A percentile compares a stretch with the other conserved stretches of the same genome.
phyloP scores from a whole-genome alignment of 2,797 vertebrate genomes.

The Euthynnus affinis region DNA sequence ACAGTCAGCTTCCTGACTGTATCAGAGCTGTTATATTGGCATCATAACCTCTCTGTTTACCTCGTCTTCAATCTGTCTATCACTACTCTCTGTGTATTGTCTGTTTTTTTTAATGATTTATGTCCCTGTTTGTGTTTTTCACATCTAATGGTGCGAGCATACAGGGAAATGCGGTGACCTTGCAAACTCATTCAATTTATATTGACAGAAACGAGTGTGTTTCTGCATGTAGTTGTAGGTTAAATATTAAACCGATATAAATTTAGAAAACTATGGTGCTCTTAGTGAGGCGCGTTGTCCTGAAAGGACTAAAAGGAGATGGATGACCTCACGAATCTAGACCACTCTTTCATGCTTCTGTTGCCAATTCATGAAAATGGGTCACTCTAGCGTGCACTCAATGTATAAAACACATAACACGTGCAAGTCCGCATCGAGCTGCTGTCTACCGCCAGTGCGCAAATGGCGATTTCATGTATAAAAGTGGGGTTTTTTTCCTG shows the following conservation, averaged over 20 bases:
- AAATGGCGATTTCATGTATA: slow-evolving; percentile 40
- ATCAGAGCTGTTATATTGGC: slow-evolving; percentile 30
- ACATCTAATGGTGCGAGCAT: slow-evolving; percentile 1
- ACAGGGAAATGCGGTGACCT: slow-evolving; percentile 18
- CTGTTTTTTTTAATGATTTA: slow-evolving; percentile 8
- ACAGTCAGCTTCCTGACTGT: slow-evolving; percentile 23
- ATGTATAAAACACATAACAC: slow-evolving; percentile 24
- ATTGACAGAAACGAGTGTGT: not conserved
- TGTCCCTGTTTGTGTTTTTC: slow-evolving; percentile 24
- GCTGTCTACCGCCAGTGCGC: slow-evolving; percentile 5
- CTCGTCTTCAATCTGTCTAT: slow-evolving; percentile 21
- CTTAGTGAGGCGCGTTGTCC: not conserved
- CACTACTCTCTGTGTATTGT: not conserved
- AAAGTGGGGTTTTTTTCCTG: slow-evolving; percentile 35
- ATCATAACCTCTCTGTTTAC: slow-evolving; percentile 30
- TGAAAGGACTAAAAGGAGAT: slow-evolving; percentile 19
- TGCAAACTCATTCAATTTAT: not conserved
- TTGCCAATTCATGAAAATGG: slow-evolving; percentile 69
- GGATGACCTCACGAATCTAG: slow-evolving; percentile 47
- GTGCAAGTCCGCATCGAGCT: slow-evolving; percentile 6
- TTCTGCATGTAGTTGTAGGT: slow-evolving; percentile 1
- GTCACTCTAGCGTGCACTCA: slow-evolving; percentile 51
- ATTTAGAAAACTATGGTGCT: slow-evolving; percentile 6
- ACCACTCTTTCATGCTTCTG: slow-evolving; percentile 49
- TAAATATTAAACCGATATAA: slow-evolving; percentile 25